A percentile compares a stretch with the other conserved stretches of the same genome.
Evolutionary conservation across 2,888 invertebrate species (phyloP).

Genomic region (Agrotis puta): DNA sequence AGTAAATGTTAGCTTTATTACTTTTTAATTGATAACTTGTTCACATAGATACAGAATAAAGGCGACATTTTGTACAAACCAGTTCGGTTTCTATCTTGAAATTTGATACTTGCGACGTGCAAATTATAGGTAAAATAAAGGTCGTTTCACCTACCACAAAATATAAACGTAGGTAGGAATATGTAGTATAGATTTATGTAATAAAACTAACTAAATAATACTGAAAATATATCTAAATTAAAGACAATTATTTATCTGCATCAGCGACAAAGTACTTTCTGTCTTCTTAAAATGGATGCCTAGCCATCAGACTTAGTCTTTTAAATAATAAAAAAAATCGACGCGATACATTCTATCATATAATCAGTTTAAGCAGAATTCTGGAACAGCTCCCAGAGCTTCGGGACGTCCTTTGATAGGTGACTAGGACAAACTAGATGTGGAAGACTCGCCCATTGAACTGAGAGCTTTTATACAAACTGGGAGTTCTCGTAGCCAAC

Average conservation of each 20-base stretch:
- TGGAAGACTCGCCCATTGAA: too few species aligned
- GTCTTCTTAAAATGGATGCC: too few species aligned
- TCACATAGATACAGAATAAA: constrained; percentile 28
- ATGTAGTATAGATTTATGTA: background rate
- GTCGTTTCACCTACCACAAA: background rate
- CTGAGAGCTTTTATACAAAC: background rate
- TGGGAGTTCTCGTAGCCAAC: background rate
- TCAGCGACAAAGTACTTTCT: too few species aligned
- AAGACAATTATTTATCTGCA: background rate
- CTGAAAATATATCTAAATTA: too few species aligned
- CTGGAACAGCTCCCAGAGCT: background rate
- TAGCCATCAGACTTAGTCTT: too few species aligned
- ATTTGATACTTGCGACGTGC: background rate
- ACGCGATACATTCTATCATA: too few species aligned
- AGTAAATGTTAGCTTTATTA: constrained; percentile 7
- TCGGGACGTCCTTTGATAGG: background rate
- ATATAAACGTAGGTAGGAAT: background rate
- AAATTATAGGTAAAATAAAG: background rate
- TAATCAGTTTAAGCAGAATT: background rate
- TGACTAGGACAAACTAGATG: background rate
- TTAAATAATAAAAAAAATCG: too few species aligned
- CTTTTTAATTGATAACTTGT: constrained; percentile 20
- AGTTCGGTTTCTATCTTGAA: constrained; percentile 57
- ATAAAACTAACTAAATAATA: background rate
- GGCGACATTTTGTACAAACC: constrained; percentile 61